These are phyloP conservation scores for Malurus cyaneus DNA, from an alignment of 2,113 vertebrate genomes.

Conservation along the genomic window DNA sequence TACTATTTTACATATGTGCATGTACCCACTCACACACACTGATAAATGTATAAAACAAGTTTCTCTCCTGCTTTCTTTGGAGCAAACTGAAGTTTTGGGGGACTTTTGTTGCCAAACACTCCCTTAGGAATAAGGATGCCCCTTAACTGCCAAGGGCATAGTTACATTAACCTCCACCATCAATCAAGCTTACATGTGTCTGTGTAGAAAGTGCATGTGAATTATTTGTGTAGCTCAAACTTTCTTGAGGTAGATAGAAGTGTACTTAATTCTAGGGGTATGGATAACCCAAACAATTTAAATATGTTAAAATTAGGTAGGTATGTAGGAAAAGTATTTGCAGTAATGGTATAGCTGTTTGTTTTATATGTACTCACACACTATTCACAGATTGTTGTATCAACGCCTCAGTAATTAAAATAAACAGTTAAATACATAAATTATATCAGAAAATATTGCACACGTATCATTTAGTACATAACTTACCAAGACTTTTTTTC, in stretches of 20 bases:
- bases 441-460: neutral
- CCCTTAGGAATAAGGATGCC: neutral
- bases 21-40: no score
- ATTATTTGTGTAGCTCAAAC: neutral
- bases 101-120: neutral
- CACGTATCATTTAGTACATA: neutral
- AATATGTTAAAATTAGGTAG: neutral
- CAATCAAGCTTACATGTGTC: neutral
- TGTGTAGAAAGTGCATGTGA: neutral
- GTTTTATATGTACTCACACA: neutral
- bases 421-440: neutral
- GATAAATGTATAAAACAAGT: neutral
- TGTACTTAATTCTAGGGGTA: neutral
- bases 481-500: neutral
- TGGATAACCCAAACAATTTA: neutral
- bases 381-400: neutral
- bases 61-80: neutral
- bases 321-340: neutral
- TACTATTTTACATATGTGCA: neutral
- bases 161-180: neutral
- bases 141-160: neutral
- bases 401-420: neutral
- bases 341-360: neutral
- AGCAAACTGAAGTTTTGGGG: neutral
- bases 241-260: neutral